Conservation (phyloP, 2,888 invertebrate species). For the Polia nebulosa region DNA sequence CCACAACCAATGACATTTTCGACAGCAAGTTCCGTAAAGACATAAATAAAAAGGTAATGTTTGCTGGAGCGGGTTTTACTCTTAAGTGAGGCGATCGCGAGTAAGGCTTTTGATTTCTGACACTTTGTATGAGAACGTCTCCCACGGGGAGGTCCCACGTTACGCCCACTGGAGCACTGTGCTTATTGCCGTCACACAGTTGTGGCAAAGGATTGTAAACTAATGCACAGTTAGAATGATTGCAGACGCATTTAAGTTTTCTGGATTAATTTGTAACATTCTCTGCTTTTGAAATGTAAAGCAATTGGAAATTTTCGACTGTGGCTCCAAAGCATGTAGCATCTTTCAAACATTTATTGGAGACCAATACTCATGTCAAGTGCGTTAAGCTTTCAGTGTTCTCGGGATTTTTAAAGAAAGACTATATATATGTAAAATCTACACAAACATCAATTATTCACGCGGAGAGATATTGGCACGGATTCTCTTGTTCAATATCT, state of each 20-base stretch:
- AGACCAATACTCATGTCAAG: neutral
- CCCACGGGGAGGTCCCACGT: slow-evolving; percentile 78
- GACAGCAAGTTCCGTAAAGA: slow-evolving; percentile 61
- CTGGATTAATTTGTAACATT: neutral
- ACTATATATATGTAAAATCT: too few relatives aligned
- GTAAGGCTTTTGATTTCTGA: slow-evolving; percentile 60
- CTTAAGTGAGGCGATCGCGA: slow-evolving; percentile 70
- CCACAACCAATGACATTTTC: slow-evolving; percentile 43
- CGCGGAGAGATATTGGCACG: too few relatives aligned
- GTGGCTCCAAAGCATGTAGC: neutral
- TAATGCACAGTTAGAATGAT: slow-evolving; percentile 23
- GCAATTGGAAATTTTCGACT: neutral
- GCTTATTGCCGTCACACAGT: slow-evolving; percentile 33
- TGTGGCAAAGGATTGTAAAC: slow-evolving; percentile 47
- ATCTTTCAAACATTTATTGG: neutral
- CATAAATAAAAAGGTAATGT: slow-evolving; percentile 61
- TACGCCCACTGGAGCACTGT: too few relatives aligned
- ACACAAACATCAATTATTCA: neutral
- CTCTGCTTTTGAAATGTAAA: neutral
- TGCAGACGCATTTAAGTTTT: neutral
- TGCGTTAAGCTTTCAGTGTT: too few relatives aligned
- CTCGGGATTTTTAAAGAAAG: too few relatives aligned
- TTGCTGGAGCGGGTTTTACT: slow-evolving; percentile 58
- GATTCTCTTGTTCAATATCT: too few relatives aligned
- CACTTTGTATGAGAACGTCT: slow-evolving; percentile 77